Conservation (phyloP, 2,113 vertebrate genomes). For the Urocitellus parryii region DNA sequence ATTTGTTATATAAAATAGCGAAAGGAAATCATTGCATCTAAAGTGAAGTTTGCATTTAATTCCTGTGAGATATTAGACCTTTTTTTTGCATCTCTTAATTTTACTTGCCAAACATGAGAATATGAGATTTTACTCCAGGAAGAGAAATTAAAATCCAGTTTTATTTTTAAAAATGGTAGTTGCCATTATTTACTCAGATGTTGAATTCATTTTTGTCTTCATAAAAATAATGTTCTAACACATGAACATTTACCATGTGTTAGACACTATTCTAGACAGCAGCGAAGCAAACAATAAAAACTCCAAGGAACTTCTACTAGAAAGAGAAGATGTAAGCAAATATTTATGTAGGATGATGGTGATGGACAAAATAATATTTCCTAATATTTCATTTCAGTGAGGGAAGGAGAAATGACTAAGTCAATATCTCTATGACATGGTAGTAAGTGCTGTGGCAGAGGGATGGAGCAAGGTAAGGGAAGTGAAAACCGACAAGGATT, state of each 20-base stretch:
- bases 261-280: neutral
- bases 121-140: slow-evolving; percentile 44
- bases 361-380: neutral
- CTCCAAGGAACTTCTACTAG: neutral
- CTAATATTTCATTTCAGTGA: neutral
- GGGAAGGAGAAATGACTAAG: neutral
- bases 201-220: neutral
- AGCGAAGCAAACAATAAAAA: neutral
- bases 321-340: neutral
- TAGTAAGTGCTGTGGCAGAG: neutral
- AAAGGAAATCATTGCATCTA: slow-evolving; percentile 13
- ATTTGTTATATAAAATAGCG: slow-evolving; percentile 17
- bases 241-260: neutral
- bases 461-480: neutral
- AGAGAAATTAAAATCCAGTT: slow-evolving; percentile 41
- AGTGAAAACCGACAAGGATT: neutral
- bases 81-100: slow-evolving; percentile 31
- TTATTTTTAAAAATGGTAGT: slow-evolving; percentile 4
- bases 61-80: slow-evolving; percentile 19
- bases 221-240: neutral
- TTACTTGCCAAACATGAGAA: slow-evolving; percentile 36
- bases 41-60: neutral
- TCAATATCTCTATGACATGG: neutral
- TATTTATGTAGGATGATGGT: neutral
- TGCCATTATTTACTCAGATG: slow-evolving; percentile 31